Evolutionary conservation across 2,888 invertebrate genomes (phyloP).

Genomic region (Proisotoma minuta): DNA sequence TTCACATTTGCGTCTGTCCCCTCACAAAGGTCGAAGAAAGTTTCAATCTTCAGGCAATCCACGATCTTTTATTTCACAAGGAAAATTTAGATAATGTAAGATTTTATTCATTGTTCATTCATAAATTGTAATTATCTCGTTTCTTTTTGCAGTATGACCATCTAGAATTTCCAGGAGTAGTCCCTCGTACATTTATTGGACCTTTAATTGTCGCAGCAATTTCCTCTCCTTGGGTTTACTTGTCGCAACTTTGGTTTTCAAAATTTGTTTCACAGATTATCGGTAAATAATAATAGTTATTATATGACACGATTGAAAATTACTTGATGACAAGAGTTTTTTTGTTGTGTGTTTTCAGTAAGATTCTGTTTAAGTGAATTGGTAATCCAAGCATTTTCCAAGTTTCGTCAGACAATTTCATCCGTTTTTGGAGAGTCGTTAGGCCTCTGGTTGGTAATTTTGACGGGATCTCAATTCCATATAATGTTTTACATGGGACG

Average conservation of each 20-base stretch:
- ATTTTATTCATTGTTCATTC: constrained; percentile 12
- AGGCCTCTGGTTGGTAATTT: constrained; percentile 72
- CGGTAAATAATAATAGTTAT: constrained; percentile 61
- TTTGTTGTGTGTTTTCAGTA: constrained; percentile 64
- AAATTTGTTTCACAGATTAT: constrained; percentile 87
- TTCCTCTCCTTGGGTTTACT: constrained; percentile 68
- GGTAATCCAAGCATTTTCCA: constrained; percentile 69
- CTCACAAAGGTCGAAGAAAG: constrained; percentile 99
- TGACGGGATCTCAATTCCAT: constrained; percentile 92
- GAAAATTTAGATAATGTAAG: constrained; percentile 76
- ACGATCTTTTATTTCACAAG: constrained; percentile 88
- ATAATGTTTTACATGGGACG: constrained; percentile 95
- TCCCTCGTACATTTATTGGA: constrained; percentile 92
- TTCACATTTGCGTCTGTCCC: constrained; percentile 81
- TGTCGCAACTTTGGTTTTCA: constrained; percentile 65
- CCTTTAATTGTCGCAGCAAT: constrained; percentile 74
- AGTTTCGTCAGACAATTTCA: constrained; percentile 68
- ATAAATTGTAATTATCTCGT: constrained; percentile 24
- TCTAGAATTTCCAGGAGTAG: constrained; percentile 93
- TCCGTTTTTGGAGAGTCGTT: constrained; percentile 73
- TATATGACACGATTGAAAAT: not conserved
- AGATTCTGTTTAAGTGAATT: constrained; percentile 71
- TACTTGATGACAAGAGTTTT: too few relatives aligned
- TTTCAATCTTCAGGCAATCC: constrained; percentile 96
- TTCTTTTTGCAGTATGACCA: constrained; percentile 82